Conservation (phyloP, 2,797 vertebrate genomes). For the Urophycis tenuis region DNA sequence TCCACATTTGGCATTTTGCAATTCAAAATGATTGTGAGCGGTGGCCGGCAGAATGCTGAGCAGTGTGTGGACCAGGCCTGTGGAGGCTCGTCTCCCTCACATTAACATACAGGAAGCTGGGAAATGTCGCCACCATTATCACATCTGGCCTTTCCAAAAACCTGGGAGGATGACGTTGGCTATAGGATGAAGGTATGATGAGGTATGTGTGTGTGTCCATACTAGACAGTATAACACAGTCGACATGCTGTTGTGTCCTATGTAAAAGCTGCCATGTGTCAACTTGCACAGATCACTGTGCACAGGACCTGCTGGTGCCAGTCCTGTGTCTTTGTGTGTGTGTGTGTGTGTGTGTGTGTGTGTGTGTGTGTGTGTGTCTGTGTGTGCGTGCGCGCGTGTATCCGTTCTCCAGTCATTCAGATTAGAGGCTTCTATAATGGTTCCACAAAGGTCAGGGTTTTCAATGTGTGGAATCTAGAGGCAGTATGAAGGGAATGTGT, state of each 20-base stretch:
- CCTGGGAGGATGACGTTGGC: conserved; percentile 24
- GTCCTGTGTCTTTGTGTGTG: background rate
- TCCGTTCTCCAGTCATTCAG: conserved; percentile 53
- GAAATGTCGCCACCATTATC: conserved; percentile 41
- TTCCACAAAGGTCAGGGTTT: conserved; percentile 75
- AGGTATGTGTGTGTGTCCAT: background rate
- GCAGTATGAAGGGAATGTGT: conserved; percentile 51
- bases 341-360: background rate
- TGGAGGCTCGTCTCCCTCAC: conserved; percentile 7
- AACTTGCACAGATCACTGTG: background rate
- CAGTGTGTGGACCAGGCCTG: conserved; percentile 6
- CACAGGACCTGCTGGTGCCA: background rate
- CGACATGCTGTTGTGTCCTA: background rate
- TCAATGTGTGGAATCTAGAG: conserved; percentile 52
- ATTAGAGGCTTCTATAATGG: conserved; percentile 72
- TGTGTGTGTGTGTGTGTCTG: background rate
- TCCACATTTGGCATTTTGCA: conserved; percentile 55
- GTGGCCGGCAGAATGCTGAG: no score
- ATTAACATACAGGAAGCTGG: conserved; percentile 41
- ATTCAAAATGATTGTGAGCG: conserved; percentile 45
- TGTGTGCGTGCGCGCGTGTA: conserved; percentile 22
- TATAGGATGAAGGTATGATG: background rate
- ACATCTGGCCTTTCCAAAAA: conserved; percentile 51
- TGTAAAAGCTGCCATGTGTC: background rate
- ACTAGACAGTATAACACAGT: background rate